Percentiles rank a stretch among this genome's conserved stretches.
Evolutionary conservation across 2,888 invertebrate genomes (phyloP).

Genomic region (Xanthorhoe designata): DNA sequence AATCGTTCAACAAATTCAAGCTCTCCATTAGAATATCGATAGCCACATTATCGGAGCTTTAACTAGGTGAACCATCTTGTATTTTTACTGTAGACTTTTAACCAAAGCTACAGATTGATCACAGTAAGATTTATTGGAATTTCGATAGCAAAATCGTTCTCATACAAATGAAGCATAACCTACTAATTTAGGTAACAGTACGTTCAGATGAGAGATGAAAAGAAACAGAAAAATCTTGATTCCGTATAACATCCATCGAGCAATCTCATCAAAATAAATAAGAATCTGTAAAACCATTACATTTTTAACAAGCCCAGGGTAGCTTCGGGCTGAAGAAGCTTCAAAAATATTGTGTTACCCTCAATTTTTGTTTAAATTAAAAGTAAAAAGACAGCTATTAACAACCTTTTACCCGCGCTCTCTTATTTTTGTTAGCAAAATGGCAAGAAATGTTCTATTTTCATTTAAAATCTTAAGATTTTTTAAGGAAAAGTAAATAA

Average conservation of each 20-base stretch:
- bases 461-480: neutral
- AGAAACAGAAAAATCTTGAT: neutral
- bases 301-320: neutral
- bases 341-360: neutral
- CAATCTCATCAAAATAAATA: conserved; percentile 3
- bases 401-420: neutral
- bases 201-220: neutral
- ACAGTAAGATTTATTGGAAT: too few species aligned
- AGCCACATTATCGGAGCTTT: conserved; percentile 4
- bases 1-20: conserved; percentile 17
- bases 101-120: neutral
- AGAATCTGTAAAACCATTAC: neutral
- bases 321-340: neutral
- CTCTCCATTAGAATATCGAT: conserved; percentile 17
- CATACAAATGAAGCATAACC: too few species aligned
- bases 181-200: too few species aligned
- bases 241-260: neutral
- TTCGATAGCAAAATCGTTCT: too few species aligned
- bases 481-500: neutral
- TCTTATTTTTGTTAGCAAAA: neutral
- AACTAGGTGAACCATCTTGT: conserved; percentile 11
- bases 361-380: neutral
- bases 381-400: neutral
- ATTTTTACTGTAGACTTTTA: neutral
- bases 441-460: neutral